Evolutionary conservation across 1,140 invertebrate genomes (phyloP).

Genomic region (Odontomachus brunneus): DNA sequence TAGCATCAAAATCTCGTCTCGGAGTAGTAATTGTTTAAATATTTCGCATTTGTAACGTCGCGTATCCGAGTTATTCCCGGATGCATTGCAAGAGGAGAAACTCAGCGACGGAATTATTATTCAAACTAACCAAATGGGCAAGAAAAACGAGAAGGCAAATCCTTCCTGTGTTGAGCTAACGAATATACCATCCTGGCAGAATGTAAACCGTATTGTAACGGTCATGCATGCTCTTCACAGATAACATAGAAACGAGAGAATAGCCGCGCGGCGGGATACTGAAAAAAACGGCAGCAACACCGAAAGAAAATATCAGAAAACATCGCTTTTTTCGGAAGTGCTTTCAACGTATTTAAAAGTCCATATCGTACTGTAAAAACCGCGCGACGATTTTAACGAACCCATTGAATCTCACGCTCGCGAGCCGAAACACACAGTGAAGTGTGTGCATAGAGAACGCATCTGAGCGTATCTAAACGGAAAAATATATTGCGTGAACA

Average conservation of each 20-base stretch:
- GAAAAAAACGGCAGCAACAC: constrained; percentile 15
- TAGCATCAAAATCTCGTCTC: too few relatives aligned
- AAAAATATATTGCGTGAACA: constrained; percentile 23
- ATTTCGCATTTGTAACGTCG: too few relatives aligned
- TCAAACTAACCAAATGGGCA: too few relatives aligned
- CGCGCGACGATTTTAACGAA: constrained; percentile 35
- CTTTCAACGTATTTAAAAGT: constrained; percentile 53
- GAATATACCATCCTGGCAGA: neutral
- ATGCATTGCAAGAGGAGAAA: too few relatives aligned
- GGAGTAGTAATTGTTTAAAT: too few relatives aligned
- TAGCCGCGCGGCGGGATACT: neutral
- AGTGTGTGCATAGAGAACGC: constrained; percentile 29
- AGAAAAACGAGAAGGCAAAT: too few relatives aligned
- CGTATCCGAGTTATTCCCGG: too few relatives aligned
- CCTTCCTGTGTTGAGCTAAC: too few relatives aligned
- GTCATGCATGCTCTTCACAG: neutral
- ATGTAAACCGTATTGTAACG: neutral
- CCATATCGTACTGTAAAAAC: constrained; percentile 29
- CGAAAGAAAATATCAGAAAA: constrained; percentile 8
- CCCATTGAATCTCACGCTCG: constrained; percentile 10
- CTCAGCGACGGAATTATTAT: too few relatives aligned
- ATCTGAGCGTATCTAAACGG: constrained; percentile 22
- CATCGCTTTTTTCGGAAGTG: constrained; percentile 31
- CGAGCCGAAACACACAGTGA: constrained; percentile 5
- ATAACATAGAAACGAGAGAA: constrained; percentile 7